phyloP scores from a whole-genome alignment of 2,113 vertebrate genomes.

The Dicaeum eximium region DNA sequence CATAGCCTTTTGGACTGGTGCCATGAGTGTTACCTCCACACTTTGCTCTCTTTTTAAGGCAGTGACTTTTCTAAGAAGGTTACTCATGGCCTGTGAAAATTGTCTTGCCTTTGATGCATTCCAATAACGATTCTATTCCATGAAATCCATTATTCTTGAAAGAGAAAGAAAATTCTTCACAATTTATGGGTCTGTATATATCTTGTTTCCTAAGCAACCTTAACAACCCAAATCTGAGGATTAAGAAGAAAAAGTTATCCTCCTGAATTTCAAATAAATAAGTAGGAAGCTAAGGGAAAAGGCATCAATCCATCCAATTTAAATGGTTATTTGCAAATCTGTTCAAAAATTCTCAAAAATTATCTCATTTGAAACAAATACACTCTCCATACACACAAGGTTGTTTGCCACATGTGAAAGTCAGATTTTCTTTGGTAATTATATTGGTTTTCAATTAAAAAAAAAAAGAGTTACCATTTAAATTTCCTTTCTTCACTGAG shows the following conservation, averaged over 20 bases:
- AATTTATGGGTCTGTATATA: not conserved
- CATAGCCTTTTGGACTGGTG: not conserved
- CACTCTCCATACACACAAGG: not conserved
- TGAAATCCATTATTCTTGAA: not conserved
- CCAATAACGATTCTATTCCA: not conserved
- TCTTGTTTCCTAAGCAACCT: not conserved
- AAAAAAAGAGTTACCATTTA: not conserved
- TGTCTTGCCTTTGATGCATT: not conserved
- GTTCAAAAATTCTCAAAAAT: not conserved
- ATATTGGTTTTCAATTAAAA: not conserved
- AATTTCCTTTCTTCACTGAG: not conserved
- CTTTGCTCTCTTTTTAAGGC: not conserved
- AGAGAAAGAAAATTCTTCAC: not conserved
- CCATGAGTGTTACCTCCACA: not conserved
- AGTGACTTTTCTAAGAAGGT: not conserved
- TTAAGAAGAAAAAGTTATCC: not conserved
- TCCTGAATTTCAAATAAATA: not conserved
- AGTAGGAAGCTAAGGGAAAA: not conserved
- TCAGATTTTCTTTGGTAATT: not conserved
- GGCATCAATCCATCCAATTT: not conserved
- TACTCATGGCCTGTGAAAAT: not conserved
- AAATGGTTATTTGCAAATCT: not conserved
- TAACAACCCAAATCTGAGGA: not conserved
- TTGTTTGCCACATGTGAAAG: not conserved
- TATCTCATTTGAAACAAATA: not conserved